Evolutionary conservation across 1,140 invertebrate species (phyloP).

Genomic region (Rhynchophorus ferrugineus): DNA sequence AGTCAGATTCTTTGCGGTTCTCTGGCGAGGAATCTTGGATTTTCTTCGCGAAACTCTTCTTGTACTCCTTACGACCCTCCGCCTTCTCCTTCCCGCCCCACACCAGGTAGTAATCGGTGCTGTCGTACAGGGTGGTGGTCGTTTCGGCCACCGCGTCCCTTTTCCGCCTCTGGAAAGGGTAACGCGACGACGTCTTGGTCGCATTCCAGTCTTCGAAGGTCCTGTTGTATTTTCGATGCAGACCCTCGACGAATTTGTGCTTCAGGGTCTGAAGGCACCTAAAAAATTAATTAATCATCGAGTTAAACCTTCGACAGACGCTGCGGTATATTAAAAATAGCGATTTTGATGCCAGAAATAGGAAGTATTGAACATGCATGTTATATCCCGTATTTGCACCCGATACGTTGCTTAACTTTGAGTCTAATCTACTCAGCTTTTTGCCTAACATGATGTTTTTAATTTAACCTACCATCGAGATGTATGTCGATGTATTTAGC

Average conservation of each 20-base stretch:
- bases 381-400: no score
- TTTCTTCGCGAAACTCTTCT: not conserved
- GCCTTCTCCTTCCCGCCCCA: slow-evolving; percentile 20
- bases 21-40: not conserved
- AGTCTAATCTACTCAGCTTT: no score
- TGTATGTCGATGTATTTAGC: no score
- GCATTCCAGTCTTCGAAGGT: slow-evolving; percentile 24
- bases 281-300: slow-evolving; percentile 11
- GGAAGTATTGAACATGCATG: no score
- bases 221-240: slow-evolving; percentile 32
- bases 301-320: not conserved
- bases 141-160: not conserved
- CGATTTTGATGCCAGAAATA: no score
- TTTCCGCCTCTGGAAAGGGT: slow-evolving; percentile 1
- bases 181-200: not conserved
- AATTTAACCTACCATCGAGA: no score
- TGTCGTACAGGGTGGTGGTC: slow-evolving; percentile 17
- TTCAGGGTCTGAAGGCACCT: slow-evolving; percentile 36
- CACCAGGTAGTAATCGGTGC: slow-evolving; percentile 15
- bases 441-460: no score
- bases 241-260: slow-evolving; percentile 30
- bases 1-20: slow-evolving; percentile 1
- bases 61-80: slow-evolving; percentile 8
- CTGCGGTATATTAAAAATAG: no score
- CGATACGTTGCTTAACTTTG: no score